A percentile compares a stretch with the other conserved stretches of the same genome.
These are phyloP conservation scores for Myotis planiceps DNA, from an alignment of 2,797 vertebrate genomes.

Conservation along the genomic window DNA sequence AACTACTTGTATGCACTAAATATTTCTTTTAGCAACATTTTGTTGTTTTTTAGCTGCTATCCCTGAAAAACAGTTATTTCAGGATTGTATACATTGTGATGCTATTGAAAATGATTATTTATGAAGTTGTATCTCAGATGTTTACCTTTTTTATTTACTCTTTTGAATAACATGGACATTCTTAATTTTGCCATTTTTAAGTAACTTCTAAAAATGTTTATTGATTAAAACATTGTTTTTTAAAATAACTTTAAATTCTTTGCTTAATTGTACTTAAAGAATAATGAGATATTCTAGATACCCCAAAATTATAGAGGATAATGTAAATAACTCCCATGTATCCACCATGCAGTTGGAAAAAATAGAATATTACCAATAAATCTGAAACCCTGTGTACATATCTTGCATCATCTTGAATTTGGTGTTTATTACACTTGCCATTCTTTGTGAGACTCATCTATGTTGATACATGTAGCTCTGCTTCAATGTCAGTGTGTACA, in stretches of 20 bases:
- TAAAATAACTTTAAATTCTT: conserved; percentile 20
- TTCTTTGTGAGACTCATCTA: neutral
- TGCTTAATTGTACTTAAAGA: neutral
- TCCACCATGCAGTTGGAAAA: neutral
- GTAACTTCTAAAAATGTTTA: neutral
- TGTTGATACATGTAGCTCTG: neutral
- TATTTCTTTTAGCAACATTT: conserved; percentile 3
- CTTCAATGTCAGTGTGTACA: neutral
- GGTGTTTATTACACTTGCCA: neutral
- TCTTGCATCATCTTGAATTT: neutral
- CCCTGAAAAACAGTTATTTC: neutral
- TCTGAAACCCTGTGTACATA: neutral
- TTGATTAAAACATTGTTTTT: conserved; percentile 8
- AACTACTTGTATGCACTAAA: conserved; percentile 54
- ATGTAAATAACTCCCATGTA: neutral
- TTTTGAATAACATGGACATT: neutral
- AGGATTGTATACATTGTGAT: neutral
- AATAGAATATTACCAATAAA: neutral
- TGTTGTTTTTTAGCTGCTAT: neutral
- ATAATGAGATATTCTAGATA: conserved; percentile 2
- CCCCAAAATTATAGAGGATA: neutral
- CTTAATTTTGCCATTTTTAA: conserved; percentile 12
- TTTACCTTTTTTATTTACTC: conserved; percentile 22
- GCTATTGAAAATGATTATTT: conserved; percentile 27
- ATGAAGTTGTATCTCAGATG: neutral